Base-by-base conservation (phyloP, 2,113 vertebrate species). In the Sprattus sprattus region DNA sequence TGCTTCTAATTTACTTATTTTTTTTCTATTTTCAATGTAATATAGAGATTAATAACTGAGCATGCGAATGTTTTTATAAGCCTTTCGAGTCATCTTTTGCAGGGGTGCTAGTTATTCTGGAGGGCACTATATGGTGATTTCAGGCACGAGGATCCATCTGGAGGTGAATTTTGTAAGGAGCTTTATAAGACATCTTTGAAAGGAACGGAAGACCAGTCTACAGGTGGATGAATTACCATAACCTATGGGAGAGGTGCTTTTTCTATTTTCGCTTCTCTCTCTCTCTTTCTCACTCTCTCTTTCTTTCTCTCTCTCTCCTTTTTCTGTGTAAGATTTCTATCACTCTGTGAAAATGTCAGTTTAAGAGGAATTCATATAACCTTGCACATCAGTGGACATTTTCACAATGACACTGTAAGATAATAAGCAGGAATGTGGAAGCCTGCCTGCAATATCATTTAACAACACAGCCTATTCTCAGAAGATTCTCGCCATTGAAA, bases 211-310 rank as follows among this genome's bases (percentile, higher is more conserved):
- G 57, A 64, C 20, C 22, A 25, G 22, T 39, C 39, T 39, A 64
- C 8, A 18, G n/a, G 28, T 71, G 25, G 28, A 71, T 71, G 25
- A 71, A 71, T 32, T 32, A 28, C 54, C 13, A 15, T 52, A 52
- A 11, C 54, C 6, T 22, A 81, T 2, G 81, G 86, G 71, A 85
- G 83, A 54, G 85, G 81, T 84, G 15, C 45, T 89, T 86, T 82
- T 11, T 86, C 45, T 89, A 85, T 82, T 11, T 86, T 85, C 57
- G 45, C 47, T 54, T 85, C 32, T 75, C 71, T 75, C 22, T 83
- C 20, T 83, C 82, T 13, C 6, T 83, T 15, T 67, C 45, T 54
- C 18, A 5, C 6, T 83, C 47, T 28, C 49, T 54, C 82, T 54
- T 20, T 54, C 16, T 11, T 6, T 6, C 46, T 44, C n/a, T 45